These are phyloP conservation scores for Crotalus tigris DNA, from an alignment of 2,113 vertebrate species.

Conservation along the genomic window DNA sequence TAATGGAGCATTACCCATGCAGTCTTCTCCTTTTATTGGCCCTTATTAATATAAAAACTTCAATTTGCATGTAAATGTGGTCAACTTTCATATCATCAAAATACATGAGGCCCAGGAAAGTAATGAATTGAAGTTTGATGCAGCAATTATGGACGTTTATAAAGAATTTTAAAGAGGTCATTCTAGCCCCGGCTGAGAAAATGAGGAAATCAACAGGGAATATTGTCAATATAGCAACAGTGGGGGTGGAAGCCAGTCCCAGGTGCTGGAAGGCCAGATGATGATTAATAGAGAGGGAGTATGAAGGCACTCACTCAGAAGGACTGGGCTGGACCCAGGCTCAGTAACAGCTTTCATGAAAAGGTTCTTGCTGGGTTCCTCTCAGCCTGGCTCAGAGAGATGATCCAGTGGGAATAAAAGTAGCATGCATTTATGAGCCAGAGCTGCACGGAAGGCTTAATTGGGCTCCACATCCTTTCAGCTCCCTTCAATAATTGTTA, in stretches of 20 bases:
- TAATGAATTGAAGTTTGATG: conserved; percentile 93
- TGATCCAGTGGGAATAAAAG: conserved; percentile 71
- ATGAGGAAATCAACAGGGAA: conserved; percentile 87
- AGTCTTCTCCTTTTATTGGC: conserved; percentile 84
- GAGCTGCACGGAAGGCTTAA: conserved; percentile 75
- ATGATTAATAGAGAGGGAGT: conserved; percentile 78
- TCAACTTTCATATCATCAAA: conserved; percentile 99
- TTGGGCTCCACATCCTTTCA: conserved; percentile 75
- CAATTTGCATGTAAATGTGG: conserved; percentile 99
- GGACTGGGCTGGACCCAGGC: conserved; percentile 71
- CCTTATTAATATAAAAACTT: conserved; percentile 99
- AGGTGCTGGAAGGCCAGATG: conserved; percentile 75
- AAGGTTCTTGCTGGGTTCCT: conserved; percentile 72
- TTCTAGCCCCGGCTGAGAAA: conserved; percentile 79
- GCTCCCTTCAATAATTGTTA: conserved; percentile 74
- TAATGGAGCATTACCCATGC: conserved; percentile 95
- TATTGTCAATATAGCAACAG: conserved; percentile 82
- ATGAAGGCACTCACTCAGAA: conserved; percentile 72
- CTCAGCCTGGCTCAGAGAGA: conserved; percentile 67
- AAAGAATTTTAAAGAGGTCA: conserved; percentile 93
- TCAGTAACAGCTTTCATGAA: conserved; percentile 67
- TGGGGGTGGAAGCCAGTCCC: conserved; percentile 78
- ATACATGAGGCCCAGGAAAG: conserved; percentile 92
- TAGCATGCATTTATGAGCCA: conserved; percentile 69
- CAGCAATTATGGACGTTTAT: conserved; percentile 93